Evolutionary conservation across 2,797 vertebrate genomes (phyloP).

Genomic region (Meriones psammophilus): DNA sequence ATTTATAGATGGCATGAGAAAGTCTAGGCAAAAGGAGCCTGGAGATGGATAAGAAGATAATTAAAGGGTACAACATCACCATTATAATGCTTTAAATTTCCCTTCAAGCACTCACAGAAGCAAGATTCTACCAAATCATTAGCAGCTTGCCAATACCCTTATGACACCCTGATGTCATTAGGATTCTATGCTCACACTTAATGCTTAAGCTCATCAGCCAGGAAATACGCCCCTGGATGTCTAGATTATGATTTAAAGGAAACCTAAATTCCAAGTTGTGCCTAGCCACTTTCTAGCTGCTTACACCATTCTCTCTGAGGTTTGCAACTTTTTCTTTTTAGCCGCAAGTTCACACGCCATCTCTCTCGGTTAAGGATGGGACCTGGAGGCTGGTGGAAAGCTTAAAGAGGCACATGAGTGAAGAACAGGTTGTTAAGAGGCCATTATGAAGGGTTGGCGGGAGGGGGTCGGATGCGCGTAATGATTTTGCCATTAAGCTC

Average conservation of each 20-base stretch:
- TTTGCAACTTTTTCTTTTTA: constrained; percentile 77
- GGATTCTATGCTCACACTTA: constrained; percentile 77
- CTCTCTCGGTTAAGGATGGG: constrained; percentile 77
- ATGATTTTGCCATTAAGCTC: constrained; percentile 82
- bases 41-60: constrained; percentile 81
- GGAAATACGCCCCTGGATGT: constrained; percentile 75
- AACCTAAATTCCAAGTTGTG: constrained; percentile 50
- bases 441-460: constrained; percentile 49
- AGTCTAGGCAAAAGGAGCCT: constrained; percentile 60
- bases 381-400: constrained; percentile 68
- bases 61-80: constrained; percentile 75
- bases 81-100: constrained; percentile 80
- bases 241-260: constrained; percentile 76
- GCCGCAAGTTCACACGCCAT: constrained; percentile 78
- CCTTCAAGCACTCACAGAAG: constrained; percentile 76
- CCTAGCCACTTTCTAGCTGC: constrained; percentile 19
- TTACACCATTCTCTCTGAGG: constrained; percentile 26
- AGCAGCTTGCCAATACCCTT: constrained; percentile 82
- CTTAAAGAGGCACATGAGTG: constrained; percentile 76
- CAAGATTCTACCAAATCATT: constrained; percentile 63
- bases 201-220: constrained; percentile 77
- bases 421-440: constrained; percentile 82
- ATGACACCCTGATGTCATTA: constrained; percentile 83
- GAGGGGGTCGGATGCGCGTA: constrained; percentile 66
- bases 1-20: constrained; percentile 73